Conservation (phyloP, 2,888 invertebrate genomes). For the Julus scandinavius region DNA sequence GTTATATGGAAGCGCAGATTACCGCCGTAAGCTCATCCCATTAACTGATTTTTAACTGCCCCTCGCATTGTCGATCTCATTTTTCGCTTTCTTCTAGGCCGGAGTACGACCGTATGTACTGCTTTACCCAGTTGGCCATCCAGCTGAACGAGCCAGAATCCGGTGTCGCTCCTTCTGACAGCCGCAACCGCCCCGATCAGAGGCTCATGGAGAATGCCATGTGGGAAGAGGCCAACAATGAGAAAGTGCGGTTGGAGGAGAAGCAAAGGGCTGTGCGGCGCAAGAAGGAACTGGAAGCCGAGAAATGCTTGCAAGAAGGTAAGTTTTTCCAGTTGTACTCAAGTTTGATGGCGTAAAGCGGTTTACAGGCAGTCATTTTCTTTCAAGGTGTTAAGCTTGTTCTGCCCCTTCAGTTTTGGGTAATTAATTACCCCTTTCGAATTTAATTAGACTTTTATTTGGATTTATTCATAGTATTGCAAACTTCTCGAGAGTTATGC, state of each 20-base stretch:
- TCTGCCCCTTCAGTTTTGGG: too few relatives aligned
- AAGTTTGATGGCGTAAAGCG: too few relatives aligned
- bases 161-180: conserved; percentile 94
- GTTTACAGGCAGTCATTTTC: too few relatives aligned
- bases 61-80: too few relatives aligned
- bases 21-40: conserved; percentile 72
- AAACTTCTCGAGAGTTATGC: too few relatives aligned
- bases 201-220: conserved; percentile 94
- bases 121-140: conserved; percentile 93
- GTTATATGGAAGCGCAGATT: conserved; percentile 86
- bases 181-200: conserved; percentile 93
- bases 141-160: conserved; percentile 96
- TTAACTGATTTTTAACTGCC: neutral
- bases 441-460: too few relatives aligned
- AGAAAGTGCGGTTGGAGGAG: conserved; percentile 83
- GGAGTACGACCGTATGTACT: conserved; percentile 82
- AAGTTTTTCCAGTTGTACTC: conserved; percentile 50
- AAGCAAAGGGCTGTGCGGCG: conserved; percentile 88
- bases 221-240: conserved; percentile 90
- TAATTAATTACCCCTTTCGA: too few relatives aligned
- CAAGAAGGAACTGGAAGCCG: conserved; percentile 81
- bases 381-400: too few relatives aligned
- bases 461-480: too few relatives aligned
- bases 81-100: too few relatives aligned
- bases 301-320: conserved; percentile 70